Evolutionary conservation across 2,888 invertebrate genomes (phyloP).

Genomic region (Trichogramma evanescens): DNA sequence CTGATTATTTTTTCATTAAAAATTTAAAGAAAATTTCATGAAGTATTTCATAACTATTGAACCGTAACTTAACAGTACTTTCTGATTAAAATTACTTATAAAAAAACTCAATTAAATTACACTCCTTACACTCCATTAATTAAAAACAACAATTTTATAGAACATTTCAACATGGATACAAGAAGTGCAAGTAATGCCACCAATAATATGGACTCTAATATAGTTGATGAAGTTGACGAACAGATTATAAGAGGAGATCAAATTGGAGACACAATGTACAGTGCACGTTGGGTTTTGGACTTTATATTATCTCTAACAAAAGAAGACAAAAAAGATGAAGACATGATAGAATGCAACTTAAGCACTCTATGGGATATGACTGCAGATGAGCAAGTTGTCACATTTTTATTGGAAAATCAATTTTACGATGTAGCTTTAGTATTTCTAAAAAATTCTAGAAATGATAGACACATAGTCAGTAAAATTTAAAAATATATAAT

Average conservation of each 20-base stretch:
- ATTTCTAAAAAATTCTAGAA: conserved; percentile 53
- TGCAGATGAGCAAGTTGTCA: conserved; percentile 67
- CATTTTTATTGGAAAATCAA: conserved; percentile 61
- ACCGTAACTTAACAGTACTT: too few species aligned
- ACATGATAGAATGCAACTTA: conserved; percentile 64
- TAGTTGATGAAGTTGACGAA: conserved; percentile 40
- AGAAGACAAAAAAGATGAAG: conserved; percentile 48
- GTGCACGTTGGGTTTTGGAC: conserved; percentile 48
- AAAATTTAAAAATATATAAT: conserved; percentile 1
- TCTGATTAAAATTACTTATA: too few species aligned
- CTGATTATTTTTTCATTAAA: too few species aligned
- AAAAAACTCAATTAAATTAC: too few species aligned
- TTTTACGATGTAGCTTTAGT: conserved; percentile 60
- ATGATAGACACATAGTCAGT: conserved; percentile 55
- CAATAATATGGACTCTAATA: background rate
- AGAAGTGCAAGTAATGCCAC: background rate
- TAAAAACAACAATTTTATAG: background rate
- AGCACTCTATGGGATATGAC: conserved; percentile 84
- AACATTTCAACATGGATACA: background rate
- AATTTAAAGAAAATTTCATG: too few species aligned
- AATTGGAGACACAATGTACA: conserved; percentile 74
- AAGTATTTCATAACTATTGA: too few species aligned
- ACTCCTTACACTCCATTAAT: too few species aligned
- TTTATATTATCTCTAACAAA: conserved; percentile 36
- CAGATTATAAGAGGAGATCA: conserved; percentile 63